phyloP scores from a whole-genome alignment of 1,140 invertebrate genomes.

The Tyrophagus putrescentiae region DNA sequence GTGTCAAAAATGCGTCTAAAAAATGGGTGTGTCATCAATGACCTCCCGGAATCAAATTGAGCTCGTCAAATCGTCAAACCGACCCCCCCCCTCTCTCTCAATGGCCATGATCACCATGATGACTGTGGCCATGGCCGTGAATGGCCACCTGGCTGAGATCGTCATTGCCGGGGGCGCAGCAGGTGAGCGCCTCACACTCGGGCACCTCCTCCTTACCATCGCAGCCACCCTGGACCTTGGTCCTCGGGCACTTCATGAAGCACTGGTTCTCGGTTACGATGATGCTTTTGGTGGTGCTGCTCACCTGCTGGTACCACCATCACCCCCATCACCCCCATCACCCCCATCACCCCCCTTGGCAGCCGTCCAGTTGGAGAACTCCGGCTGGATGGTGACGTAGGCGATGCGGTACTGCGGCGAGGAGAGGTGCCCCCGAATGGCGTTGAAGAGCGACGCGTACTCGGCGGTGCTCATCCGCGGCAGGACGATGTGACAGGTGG shows the following conservation, averaged over 20 bases:
- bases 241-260: not conserved
- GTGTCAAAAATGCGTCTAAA: too few relatives aligned
- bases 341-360: too few relatives aligned
- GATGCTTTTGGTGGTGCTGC: not conserved
- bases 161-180: too few relatives aligned
- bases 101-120: too few relatives aligned
- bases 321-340: not conserved
- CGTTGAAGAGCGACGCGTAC: conserved; percentile 50
- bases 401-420: conserved; percentile 63
- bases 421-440: conserved; percentile 53
- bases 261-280: not conserved
- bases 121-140: too few relatives aligned
- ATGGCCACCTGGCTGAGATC: too few relatives aligned
- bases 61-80: too few relatives aligned
- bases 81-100: too few relatives aligned
- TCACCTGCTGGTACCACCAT: not conserved
- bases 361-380: conserved; percentile 58
- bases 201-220: too few relatives aligned
- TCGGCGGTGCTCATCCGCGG: conserved; percentile 49
- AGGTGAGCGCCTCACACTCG: too few relatives aligned
- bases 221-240: not conserved
- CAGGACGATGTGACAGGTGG: conserved; percentile 74
- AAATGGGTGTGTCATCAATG: too few relatives aligned
- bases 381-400: conserved; percentile 82
- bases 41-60: too few relatives aligned